A percentile compares a stretch with the other conserved stretches of the same genome.
These are phyloP conservation scores for Sterna hirundo DNA, from an alignment of 2,113 vertebrate genomes.

Conservation along the genomic window DNA sequence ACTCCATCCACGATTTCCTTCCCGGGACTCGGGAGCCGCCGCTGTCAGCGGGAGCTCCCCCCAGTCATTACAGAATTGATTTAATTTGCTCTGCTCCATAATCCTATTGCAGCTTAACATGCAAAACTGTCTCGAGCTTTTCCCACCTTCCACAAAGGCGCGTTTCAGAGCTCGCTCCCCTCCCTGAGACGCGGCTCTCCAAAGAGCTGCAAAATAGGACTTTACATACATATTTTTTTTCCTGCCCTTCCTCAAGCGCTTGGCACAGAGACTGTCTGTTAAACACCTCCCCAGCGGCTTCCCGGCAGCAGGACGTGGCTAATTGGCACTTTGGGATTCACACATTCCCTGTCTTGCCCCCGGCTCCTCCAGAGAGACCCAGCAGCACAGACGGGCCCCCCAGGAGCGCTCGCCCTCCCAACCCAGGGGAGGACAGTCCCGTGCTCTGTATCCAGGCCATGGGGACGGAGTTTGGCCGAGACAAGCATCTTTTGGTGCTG, in stretches of 20 bases:
- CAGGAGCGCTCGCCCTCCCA: fast-evolving
- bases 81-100: constrained; percentile 53
- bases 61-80: background rate
- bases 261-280: background rate
- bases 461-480: background rate
- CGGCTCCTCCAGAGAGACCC: background rate
- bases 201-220: background rate
- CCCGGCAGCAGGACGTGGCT: fast-evolving
- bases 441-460: fast-evolving
- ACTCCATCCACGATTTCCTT: background rate
- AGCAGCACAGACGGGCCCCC: fast-evolving
- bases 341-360: background rate
- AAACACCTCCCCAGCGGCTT: fast-evolving
- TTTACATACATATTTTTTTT: fast-evolving
- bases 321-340: background rate
- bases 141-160: constrained; percentile 31
- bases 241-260: fast-evolving
- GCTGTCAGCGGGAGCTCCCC: background rate
- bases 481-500: fast-evolving
- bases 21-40: fast-evolving
- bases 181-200: fast-evolving
- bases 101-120: constrained; percentile 30
- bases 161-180: background rate
- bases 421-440: fast-evolving
- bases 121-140: background rate